Percentiles rank a stretch among this genome's conserved stretches.
These are phyloP conservation scores for Drosophila elegans DNA, from an alignment of 1,140 invertebrate species.

Conservation along the genomic window DNA sequence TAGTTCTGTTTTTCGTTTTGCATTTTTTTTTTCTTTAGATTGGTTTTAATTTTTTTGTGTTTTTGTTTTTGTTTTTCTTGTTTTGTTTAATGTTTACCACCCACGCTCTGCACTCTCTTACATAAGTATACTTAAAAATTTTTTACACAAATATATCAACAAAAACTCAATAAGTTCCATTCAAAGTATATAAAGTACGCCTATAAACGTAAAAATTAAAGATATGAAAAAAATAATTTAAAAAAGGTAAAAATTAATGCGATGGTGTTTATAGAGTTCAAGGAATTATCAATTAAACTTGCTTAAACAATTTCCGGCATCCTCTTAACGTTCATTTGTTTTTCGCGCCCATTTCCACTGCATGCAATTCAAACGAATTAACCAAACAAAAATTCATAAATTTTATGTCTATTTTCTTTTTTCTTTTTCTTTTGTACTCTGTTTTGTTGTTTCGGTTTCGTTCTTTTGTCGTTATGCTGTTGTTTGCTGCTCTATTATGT, in stretches of 20 bases:
- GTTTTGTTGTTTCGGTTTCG: slow-evolving; percentile 54
- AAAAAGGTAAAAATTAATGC: slow-evolving; percentile 81
- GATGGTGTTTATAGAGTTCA: slow-evolving; percentile 83
- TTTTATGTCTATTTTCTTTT: slow-evolving; percentile 71
- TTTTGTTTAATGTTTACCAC: slow-evolving; percentile 25
- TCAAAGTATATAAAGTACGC: slow-evolving; percentile 44
- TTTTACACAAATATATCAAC: slow-evolving; percentile 71
- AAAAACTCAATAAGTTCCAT: slow-evolving; percentile 74
- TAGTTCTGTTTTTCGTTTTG: slow-evolving; percentile 23
- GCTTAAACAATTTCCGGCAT: slow-evolving; percentile 8
- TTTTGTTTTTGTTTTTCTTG: background rate
- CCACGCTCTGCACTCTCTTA: slow-evolving; percentile 40
- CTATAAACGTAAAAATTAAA: slow-evolving; percentile 62
- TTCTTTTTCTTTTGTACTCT: slow-evolving; percentile 65
- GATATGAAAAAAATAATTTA: slow-evolving; percentile 77
- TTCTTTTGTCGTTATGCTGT: slow-evolving; percentile 28
- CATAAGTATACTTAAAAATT: slow-evolving; percentile 45
- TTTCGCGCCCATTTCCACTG: background rate
- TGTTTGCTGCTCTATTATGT: slow-evolving; percentile 26
- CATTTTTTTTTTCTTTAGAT: slow-evolving; percentile 30
- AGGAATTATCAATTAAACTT: slow-evolving; percentile 26
- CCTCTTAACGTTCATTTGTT: slow-evolving; percentile 4
- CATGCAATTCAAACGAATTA: slow-evolving; percentile 36
- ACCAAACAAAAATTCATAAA: slow-evolving; percentile 62
- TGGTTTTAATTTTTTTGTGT: slow-evolving; percentile 39